phyloP scores from a whole-genome alignment of 1,140 invertebrate genomes.

The Camponotus floridanus region DNA sequence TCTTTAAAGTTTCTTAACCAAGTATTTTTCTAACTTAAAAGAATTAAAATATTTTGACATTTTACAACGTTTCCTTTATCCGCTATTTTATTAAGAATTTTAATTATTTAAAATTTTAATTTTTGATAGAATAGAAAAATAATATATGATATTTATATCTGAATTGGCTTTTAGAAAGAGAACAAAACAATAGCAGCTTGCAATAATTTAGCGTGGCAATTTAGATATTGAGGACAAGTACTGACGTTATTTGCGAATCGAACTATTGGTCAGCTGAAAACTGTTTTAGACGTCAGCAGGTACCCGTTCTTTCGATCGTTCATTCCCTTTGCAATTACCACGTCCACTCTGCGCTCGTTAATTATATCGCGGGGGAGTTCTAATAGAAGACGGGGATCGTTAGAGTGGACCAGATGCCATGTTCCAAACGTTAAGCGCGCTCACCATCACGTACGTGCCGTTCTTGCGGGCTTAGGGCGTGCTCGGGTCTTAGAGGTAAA shows the following conservation, averaged over 20 bases:
- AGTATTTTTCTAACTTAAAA: not conserved
- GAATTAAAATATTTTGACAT: not conserved
- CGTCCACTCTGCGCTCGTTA: conserved; percentile 62
- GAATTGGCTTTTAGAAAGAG: not conserved
- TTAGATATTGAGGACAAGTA: not conserved
- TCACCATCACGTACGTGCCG: conserved; percentile 45
- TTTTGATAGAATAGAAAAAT: not conserved
- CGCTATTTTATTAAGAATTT: not conserved
- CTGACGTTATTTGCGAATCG: conserved; percentile 34
- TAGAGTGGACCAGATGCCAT: conserved; percentile 66
- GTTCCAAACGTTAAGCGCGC: conserved; percentile 53
- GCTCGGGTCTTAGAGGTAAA: conserved; percentile 63
- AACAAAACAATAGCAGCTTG: conserved; percentile 8
- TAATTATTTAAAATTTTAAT: not conserved
- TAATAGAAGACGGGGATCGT: conserved; percentile 63
- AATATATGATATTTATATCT: not conserved
- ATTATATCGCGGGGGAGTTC: conserved; percentile 65
- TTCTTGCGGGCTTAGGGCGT: conserved; percentile 61
- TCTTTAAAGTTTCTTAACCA: no score
- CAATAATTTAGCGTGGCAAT: conserved; percentile 19
- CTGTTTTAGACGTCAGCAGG: conserved; percentile 43
- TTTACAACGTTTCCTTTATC: not conserved
- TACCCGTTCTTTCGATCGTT: conserved; percentile 55
- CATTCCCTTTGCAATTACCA: conserved; percentile 68
- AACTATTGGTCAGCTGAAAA: conserved; percentile 36